Percentiles rank a stretch among this genome's conserved stretches.
These are phyloP conservation scores for Odontomachus brunneus DNA, from an alignment of 1,140 invertebrate genomes.

Conservation along the genomic window DNA sequence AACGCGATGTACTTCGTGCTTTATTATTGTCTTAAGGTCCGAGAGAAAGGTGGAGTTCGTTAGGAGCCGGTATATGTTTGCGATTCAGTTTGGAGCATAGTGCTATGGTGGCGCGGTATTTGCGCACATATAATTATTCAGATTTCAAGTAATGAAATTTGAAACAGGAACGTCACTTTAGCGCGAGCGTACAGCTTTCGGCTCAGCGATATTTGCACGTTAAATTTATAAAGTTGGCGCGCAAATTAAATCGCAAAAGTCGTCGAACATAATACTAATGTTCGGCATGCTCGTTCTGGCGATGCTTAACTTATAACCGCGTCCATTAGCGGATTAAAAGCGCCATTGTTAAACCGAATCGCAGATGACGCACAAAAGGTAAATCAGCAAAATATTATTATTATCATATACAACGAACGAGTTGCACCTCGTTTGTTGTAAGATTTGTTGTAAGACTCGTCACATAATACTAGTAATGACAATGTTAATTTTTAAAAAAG, in stretches of 20 bases:
- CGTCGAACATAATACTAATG: background rate
- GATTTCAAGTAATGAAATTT: slow-evolving; percentile 76
- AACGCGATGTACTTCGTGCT: slow-evolving; percentile 25
- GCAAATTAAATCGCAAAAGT: slow-evolving; percentile 43
- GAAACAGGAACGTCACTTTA: slow-evolving; percentile 47
- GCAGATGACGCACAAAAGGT: background rate
- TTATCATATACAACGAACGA: background rate
- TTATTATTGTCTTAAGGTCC: slow-evolving; percentile 75
- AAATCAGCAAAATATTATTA: slow-evolving; percentile 13
- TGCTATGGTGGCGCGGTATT: slow-evolving; percentile 70
- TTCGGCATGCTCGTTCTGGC: background rate
- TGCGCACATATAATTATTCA: slow-evolving; percentile 81
- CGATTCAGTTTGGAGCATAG: slow-evolving; percentile 70
- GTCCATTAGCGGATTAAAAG: background rate
- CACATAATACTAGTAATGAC: no score
- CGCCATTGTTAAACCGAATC: background rate
- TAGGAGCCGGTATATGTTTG: slow-evolving; percentile 72
- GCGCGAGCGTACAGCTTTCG: slow-evolving; percentile 18
- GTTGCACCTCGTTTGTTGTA: no score
- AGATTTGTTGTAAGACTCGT: no score
- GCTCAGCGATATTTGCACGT: slow-evolving; percentile 47
- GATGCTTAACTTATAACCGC: background rate
- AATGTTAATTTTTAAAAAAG: no score
- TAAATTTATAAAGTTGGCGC: slow-evolving; percentile 20
- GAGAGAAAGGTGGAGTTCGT: slow-evolving; percentile 70